Percentiles rank a stretch among this genome's conserved stretches.
Evolutionary conservation across 2,797 vertebrate species (phyloP).

Genomic region (Tamandua tetradactyla): DNA sequence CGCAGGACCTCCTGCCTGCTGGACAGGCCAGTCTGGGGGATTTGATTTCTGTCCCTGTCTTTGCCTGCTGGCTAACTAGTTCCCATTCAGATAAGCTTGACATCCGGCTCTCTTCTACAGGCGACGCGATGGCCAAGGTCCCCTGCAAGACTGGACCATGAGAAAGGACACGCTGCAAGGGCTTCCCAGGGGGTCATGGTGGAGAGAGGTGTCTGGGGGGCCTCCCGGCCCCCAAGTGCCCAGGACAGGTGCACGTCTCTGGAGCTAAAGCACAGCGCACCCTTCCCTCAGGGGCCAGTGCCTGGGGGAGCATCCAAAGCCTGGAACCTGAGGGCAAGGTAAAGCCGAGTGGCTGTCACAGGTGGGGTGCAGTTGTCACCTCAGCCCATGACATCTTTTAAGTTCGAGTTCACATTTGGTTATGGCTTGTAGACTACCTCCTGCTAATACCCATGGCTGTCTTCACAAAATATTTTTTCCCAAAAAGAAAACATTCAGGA

Average conservation of each 20-base stretch:
- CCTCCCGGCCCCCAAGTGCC: neutral
- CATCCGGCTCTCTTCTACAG: neutral
- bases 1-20: too few relatives aligned
- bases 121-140: neutral
- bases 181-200: neutral
- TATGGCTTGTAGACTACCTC: neutral
- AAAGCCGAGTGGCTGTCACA: neutral
- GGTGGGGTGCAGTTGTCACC: neutral
- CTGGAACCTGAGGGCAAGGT: neutral
- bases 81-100: neutral
- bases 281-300: neutral
- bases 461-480: neutral
- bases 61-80: neutral
- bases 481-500: slow-evolving; percentile 12
- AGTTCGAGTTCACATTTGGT: slow-evolving; percentile 7
- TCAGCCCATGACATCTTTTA: neutral
- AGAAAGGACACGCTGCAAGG: neutral
- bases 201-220: neutral
- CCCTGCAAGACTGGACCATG: neutral
- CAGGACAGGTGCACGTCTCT: neutral
- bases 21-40: neutral
- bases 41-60: neutral
- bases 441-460: neutral
- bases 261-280: neutral
- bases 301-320: neutral